Conservation (phyloP, 2,113 vertebrate genomes). For the Corythornis cristatus region DNA sequence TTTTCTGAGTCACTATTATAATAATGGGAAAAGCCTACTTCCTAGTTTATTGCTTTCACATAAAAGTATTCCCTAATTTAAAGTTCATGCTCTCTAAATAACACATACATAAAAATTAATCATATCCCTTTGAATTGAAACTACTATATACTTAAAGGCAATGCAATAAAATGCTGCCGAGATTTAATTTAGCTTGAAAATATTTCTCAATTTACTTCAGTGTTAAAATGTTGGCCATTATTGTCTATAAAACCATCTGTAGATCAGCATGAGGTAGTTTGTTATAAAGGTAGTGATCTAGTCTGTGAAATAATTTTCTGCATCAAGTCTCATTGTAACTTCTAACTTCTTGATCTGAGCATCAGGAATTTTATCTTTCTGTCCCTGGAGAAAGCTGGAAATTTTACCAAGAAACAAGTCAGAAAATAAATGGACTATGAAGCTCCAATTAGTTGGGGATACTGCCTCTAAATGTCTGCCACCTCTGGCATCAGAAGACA, state of each 20-base stretch:
- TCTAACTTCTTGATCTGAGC: not conserved
- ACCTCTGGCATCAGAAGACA: not conserved
- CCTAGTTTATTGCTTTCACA: not conserved
- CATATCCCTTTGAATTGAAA: not conserved
- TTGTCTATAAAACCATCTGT: not conserved
- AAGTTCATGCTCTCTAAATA: not conserved
- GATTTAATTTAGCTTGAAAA: not conserved
- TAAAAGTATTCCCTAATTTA: not conserved
- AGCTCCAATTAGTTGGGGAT: not conserved
- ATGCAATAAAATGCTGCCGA: not conserved
- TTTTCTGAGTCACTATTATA: not conserved
- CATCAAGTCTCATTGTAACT: not conserved
- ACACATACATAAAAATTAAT: not conserved
- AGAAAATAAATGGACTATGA: not conserved
- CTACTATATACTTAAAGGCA: not conserved
- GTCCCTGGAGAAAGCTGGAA: not conserved
- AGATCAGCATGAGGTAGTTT: not conserved
- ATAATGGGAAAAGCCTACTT: not conserved
- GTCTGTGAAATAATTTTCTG: not conserved
- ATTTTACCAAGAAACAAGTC: not conserved
- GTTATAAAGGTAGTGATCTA: not conserved
- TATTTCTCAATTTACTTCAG: not conserved
- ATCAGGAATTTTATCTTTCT: not conserved
- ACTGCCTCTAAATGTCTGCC: not conserved
- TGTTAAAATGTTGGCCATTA: not conserved